These are phyloP conservation scores for Lycophotia porphyrea DNA, from an alignment of 2,888 invertebrate genomes.

Conservation along the genomic window DNA sequence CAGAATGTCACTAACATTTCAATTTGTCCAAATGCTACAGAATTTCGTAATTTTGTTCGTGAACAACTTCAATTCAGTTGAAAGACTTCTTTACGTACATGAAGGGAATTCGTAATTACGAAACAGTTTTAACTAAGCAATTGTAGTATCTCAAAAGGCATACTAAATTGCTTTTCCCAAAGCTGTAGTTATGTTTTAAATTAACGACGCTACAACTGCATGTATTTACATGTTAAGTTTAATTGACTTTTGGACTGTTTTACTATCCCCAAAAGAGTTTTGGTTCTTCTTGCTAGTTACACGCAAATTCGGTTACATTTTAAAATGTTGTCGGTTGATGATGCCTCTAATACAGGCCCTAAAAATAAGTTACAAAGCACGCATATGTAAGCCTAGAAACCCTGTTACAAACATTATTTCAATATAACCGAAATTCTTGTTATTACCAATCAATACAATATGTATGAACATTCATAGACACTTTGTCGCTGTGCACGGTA, in stretches of 20 bases:
- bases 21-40: background rate
- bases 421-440: background rate
- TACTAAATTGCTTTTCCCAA: constrained; percentile 23
- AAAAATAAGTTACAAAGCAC: background rate
- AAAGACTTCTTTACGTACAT: constrained; percentile 9
- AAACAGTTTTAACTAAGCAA: constrained; percentile 18
- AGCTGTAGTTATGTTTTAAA: constrained; percentile 1
- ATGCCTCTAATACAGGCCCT: background rate
- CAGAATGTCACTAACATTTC: background rate
- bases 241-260: background rate
- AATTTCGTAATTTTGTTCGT: constrained; percentile 13
- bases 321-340: background rate
- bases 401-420: background rate
- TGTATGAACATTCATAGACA: constrained; percentile 9
- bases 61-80: constrained; percentile 14
- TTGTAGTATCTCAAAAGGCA: constrained; percentile 24
- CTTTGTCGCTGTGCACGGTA: constrained; percentile 35
- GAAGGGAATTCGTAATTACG: constrained; percentile 41
- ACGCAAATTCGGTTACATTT: background rate
- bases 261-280: background rate
- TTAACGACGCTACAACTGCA: constrained; percentile 12
- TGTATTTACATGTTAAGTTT: background rate
- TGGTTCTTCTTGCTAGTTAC: background rate
- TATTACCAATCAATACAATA: constrained; percentile 3
- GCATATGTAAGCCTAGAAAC: background rate